These are phyloP conservation scores for Sinocyclocheilus maitianheensis DNA, from an alignment of 2,113 vertebrate genomes.

Conservation along the genomic window DNA sequence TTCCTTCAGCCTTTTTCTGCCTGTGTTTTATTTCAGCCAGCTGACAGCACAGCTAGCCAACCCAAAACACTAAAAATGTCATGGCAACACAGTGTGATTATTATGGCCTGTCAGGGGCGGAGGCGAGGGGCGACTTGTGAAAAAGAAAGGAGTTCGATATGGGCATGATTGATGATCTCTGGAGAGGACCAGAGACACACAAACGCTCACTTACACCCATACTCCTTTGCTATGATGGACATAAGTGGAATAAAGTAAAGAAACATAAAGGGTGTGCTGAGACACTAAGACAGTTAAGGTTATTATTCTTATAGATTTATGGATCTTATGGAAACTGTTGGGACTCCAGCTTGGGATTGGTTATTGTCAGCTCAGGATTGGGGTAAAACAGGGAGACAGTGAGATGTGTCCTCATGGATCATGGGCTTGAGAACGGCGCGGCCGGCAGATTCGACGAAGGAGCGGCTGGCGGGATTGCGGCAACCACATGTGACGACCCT, in stretches of 20 bases:
- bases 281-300: background rate
- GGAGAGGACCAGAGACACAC: constrained; percentile 6
- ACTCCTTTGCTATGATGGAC: background rate
- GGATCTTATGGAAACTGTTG: too few species aligned
- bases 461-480: too few species aligned
- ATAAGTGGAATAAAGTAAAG: background rate
- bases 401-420: too few species aligned
- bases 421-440: too few species aligned
- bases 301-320: too few species aligned
- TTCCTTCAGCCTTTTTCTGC: constrained; percentile 8
- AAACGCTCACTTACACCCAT: background rate
- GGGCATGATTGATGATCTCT: constrained; percentile 31
- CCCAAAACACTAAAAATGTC: constrained; percentile 30
- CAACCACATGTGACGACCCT: too few species aligned
- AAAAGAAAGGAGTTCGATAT: constrained; percentile 15
- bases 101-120: constrained; percentile 37
- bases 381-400: too few species aligned
- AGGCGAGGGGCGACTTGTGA: constrained; percentile 7
- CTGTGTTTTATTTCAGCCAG: constrained; percentile 25
- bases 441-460: too few species aligned
- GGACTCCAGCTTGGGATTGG: too few species aligned
- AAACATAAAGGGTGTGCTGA: too few species aligned
- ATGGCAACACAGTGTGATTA: constrained; percentile 17
- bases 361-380: too few species aligned
- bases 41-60: constrained; percentile 2